Base-by-base conservation (phyloP, 1,140 invertebrate genomes). In the Belonocnema kinseyi region DNA sequence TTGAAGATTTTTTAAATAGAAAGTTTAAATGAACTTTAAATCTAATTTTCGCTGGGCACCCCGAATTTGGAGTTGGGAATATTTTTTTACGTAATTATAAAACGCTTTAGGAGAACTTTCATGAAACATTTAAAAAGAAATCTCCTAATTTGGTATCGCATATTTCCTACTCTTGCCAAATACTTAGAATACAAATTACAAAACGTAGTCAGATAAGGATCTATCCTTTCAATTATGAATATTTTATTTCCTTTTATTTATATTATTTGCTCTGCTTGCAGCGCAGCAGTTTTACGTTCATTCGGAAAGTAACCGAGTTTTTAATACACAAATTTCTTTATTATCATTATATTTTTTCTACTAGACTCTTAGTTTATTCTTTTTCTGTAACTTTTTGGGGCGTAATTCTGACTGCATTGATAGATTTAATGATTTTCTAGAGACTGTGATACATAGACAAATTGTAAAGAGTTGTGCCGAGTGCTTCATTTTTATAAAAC, bases 361-460 rank as follows among this genome's bases (percentile, higher is more conserved):
- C 19, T 33, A 33, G 14, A 40, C 0, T 21, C 56, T 13, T 33
- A 13, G 21, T 61, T 61, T 26, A 13, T 61, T 33, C 1, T 26
- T 14, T 61, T 61, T 61, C 33, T 26, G 26, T 33, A 66, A 16
- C 16, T 46, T 74, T 66, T 50, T 46, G 26, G 72, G 76, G 50
- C 53, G 73, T 56, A 75, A 66, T n/a, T 66, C 26, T 40, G 52
- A 11, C 70, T 56, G 74, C 74, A 73, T 17, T 50, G 66, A 70
- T 80, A 75, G 74, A 76, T 76, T 77, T 80, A 72, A 81, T 70
- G 58, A 50, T 50, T 72, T 21, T 77, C 78, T 74, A 78, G 73
- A 76, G 58, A 78, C 81, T 80, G 79, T 81, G 79, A 82, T 82
- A 82, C 66, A 53, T 80, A 82, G 78, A 73, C 72, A 74, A 80